Conservation (phyloP, 2,888 invertebrate species). For the Eumerus sabulonum region DNA sequence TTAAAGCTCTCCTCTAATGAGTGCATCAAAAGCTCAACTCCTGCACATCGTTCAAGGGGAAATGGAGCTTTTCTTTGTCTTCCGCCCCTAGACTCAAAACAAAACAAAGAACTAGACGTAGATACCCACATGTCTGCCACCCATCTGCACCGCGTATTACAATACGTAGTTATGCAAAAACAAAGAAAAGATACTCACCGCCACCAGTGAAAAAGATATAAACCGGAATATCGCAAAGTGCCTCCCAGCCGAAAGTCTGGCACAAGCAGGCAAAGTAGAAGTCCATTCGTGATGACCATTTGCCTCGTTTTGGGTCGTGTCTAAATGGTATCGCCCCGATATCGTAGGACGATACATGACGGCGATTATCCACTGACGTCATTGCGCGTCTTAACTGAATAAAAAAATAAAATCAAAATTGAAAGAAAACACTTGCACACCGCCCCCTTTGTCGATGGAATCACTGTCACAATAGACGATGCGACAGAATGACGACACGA, state of each 20-base stretch:
- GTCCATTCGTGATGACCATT: conserved; percentile 87
- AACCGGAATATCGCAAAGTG: conserved; percentile 87
- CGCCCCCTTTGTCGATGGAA: conserved; percentile 10
- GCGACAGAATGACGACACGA: conserved; percentile 14
- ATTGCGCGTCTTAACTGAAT: conserved; percentile 46
- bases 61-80: conserved; percentile 31
- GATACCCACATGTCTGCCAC: not conserved
- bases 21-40: conserved; percentile 63
- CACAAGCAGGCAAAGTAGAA: conserved; percentile 90
- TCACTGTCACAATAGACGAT: conserved; percentile 22
- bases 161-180: conserved; percentile 3
- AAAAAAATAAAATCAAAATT: no score
- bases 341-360: conserved; percentile 73
- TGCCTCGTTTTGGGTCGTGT: conserved; percentile 80
- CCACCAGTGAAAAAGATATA: conserved; percentile 74
- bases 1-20: conserved; percentile 33
- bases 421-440: not conserved
- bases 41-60: conserved; percentile 49
- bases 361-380: conserved; percentile 64
- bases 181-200: conserved; percentile 71
- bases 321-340: conserved; percentile 76
- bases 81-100: no score
- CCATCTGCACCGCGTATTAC: not conserved
- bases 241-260: conserved; percentile 91
- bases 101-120: no score